Percentiles rank a stretch among this genome's conserved stretches.
Evolutionary conservation across 1,140 invertebrate genomes (phyloP).

Genomic region (Pseudobourletiella spinata): DNA sequence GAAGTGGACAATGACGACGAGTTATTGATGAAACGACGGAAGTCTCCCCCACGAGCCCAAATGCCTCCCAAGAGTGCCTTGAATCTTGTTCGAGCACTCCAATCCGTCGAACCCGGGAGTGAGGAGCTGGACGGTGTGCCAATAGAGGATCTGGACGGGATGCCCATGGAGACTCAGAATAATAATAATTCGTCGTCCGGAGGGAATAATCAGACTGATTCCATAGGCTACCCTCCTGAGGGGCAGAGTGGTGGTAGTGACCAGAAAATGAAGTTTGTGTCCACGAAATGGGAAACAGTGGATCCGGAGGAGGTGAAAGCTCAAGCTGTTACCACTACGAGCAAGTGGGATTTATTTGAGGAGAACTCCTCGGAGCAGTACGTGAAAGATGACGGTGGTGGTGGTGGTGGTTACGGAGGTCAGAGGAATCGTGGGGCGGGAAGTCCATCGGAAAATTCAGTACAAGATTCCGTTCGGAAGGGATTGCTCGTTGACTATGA

Average conservation of each 20-base stretch:
- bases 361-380: constrained; percentile 45
- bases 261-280: constrained; percentile 52
- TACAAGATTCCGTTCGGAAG: constrained; percentile 4
- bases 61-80: constrained; percentile 33
- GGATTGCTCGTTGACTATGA: constrained; percentile 1
- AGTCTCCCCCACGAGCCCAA: constrained; percentile 30
- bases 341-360: constrained; percentile 72
- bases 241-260: not conserved
- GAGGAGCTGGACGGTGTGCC: constrained; percentile 69
- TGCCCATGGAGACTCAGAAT: constrained; percentile 51
- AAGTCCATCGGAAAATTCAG: constrained; percentile 4
- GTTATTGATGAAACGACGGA: constrained; percentile 17
- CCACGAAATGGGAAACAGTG: constrained; percentile 92
- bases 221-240: constrained; percentile 36
- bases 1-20: constrained; percentile 26
- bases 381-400: constrained; percentile 15
- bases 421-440: too few relatives aligned
- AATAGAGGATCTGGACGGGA: constrained; percentile 76
- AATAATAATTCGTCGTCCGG: constrained; percentile 10
- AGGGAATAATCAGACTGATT: constrained; percentile 34
- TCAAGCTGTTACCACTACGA: constrained; percentile 72
- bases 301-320: constrained; percentile 76
- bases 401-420: not conserved
- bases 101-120: constrained; percentile 21
- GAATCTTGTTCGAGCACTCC: constrained; percentile 29